These are phyloP conservation scores for Notarius lentiginosus DNA, from an alignment of 2,113 vertebrate genomes.

Conservation along the genomic window DNA sequence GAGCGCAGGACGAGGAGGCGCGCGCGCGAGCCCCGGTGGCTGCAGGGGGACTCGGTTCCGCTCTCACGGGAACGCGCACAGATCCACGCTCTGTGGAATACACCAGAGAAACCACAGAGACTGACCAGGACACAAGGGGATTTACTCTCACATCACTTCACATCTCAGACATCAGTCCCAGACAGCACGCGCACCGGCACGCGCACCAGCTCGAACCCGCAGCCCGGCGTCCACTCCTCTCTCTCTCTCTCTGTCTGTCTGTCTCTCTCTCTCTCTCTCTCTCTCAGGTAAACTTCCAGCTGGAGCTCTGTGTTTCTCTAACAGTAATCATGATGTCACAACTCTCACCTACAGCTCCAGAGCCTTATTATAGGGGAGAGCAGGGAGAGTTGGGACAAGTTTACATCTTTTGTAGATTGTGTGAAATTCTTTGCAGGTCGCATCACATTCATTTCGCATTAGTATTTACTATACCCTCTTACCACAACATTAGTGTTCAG, in stretches of 20 bases:
- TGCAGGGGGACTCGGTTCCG: no score
- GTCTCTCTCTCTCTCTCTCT: neutral
- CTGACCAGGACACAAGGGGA: neutral
- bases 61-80: neutral
- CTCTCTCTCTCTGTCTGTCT: neutral
- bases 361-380: neutral
- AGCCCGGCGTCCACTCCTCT: neutral
- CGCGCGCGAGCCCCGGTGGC: neutral
- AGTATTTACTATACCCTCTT: no score
- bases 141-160: neutral
- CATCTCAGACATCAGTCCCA: neutral
- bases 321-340: neutral
- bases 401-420: no score
- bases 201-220: constrained; percentile 17
- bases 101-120: neutral
- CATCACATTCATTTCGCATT: no score
- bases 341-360: no score
- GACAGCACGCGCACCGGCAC: constrained; percentile 20
- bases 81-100: neutral
- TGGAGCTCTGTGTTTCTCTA: neutral
- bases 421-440: no score
- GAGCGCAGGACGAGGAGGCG: neutral
- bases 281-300: constrained; percentile 18
- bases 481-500: no score
- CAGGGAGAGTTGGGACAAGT: no score